phyloP scores from a whole-genome alignment of 2,888 invertebrate genomes.

The Latrodectus hesperus region DNA sequence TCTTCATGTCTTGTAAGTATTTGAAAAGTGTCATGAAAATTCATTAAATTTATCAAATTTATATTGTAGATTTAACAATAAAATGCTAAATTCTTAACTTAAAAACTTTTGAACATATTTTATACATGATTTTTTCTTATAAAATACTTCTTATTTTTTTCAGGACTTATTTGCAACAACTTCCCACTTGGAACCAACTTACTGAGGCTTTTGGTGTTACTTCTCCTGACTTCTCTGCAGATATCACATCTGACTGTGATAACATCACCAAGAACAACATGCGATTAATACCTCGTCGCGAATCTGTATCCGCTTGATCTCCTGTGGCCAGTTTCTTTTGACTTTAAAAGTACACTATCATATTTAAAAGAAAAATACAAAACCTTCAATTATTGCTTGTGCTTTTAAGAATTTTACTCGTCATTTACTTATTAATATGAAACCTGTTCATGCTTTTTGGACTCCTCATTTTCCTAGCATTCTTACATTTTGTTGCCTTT shows the following conservation, averaged over 20 bases:
- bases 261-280: not conserved
- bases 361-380: not conserved
- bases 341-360: no score
- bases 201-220: slow-evolving; percentile 55
- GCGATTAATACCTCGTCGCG: slow-evolving; percentile 27
- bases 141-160: not conserved
- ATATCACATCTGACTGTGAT: slow-evolving; percentile 30
- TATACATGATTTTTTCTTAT: not conserved
- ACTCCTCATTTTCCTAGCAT: not conserved
- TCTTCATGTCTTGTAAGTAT: slow-evolving; percentile 57
- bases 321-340: not conserved
- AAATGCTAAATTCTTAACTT: not conserved
- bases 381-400: not conserved
- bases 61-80: not conserved
- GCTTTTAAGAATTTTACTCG: not conserved
- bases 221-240: slow-evolving; percentile 47
- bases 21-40: not conserved
- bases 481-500: slow-evolving; percentile 17
- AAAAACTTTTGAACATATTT: not conserved
- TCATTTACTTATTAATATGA: not conserved
- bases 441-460: slow-evolving; percentile 11
- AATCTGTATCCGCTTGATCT: slow-evolving; percentile 60
- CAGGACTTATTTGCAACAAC: slow-evolving; percentile 63
- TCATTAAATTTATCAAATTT: no score
- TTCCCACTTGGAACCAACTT: slow-evolving; percentile 64